Evolutionary conservation across 1,140 invertebrate genomes (phyloP), one percentile per base, ranked within the genome.

Genomic region (Eumeta japonica): DNA sequence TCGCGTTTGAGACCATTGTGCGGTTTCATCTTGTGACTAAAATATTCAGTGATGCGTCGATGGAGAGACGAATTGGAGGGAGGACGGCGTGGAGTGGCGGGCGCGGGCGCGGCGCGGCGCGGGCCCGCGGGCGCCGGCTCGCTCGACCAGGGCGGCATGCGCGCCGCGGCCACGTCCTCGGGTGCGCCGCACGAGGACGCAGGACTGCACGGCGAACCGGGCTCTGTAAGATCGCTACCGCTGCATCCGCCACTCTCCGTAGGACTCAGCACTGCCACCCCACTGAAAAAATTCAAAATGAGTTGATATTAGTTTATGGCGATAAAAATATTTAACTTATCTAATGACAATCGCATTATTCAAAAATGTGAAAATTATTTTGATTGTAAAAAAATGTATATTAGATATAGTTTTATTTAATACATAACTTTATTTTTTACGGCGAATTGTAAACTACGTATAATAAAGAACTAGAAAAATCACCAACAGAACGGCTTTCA

Each of bases 1-100:
- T 77, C 72, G n/a, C 66, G 52, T 58, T 76, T 76, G 43, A 75
- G 37, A 31, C 62, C 67, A 45, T 74, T 78, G 50, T 82, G 80
- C 7, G 84, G 79, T 62, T 89, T 89, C 62, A 86, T 84, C 59
- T 89, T 86, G 2, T 85, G 81, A 50, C 87, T 89, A 50, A 89
- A 90, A 58, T 87, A 90, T 51, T 89, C 86, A 1, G 88, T 90
- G 50, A 90, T 90, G 58, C 70, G 62, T 46, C 62, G 66, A 33
- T 62, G 62, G 30, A 46, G 39, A 38, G 51, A 47, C 35, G 52
- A 59, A 19, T 18, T 38, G 58, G 63, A 43, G 52, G 57, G 35
- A 62, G 72, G 51, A 54, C 76, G 50, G 55, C 65, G 60, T 51
- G 77, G 63, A 52, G 64, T 57, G 62, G 72, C 62, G 48, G 47